Base-by-base conservation (phyloP, 92 coral and sea anemone genomes). In the Palythoa grandis region DNA sequence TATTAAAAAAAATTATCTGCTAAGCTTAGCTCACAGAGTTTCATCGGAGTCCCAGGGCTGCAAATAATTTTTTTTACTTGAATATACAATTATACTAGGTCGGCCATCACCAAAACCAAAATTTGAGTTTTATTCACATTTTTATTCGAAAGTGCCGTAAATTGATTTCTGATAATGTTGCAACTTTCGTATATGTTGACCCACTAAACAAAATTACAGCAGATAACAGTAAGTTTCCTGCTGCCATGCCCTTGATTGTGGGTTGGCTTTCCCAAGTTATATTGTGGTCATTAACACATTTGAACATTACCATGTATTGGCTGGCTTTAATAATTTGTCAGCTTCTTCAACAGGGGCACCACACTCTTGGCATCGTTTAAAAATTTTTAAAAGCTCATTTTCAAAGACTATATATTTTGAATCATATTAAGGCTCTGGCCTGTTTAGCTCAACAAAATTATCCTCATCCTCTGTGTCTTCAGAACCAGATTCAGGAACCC, bases 171-270 rank as follows among this genome's bases (percentile, higher is more conserved):
- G 60, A 54, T 54, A 54, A 87, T 79, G 79, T 82, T 52, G 82
- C 69, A 25, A 90, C 57, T 48, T 72, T 78, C 20, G 65, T 71
- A 86, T 23, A 67, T 22, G 91, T 90, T 60, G 88, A 85, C 16
- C 95, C 93, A 70, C 89, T 87, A 61, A 92, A 87, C 75, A 90
- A 69, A 73, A 87, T 92, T 35, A 91, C 85, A 67, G 90, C 88
- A 15, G 88, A 88, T 5, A 86, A 67, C 58, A 90, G 86, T 23
- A 90, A 73, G 79, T 92, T 92, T 19, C 95, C 95, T 12, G 92
- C 88, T 83, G 92, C 88, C n/a, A 65, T 79, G 48, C 88, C 76
- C 47, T 87, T 89, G 29, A 89, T 37, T 52, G 83, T 35, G 74
- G 93, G 93, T 82, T 92, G 93, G 58, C 89, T 84, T 72, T 70